Conservation (phyloP, 2,113 vertebrate genomes). For the Ptychochromis oligacanthus region DNA sequence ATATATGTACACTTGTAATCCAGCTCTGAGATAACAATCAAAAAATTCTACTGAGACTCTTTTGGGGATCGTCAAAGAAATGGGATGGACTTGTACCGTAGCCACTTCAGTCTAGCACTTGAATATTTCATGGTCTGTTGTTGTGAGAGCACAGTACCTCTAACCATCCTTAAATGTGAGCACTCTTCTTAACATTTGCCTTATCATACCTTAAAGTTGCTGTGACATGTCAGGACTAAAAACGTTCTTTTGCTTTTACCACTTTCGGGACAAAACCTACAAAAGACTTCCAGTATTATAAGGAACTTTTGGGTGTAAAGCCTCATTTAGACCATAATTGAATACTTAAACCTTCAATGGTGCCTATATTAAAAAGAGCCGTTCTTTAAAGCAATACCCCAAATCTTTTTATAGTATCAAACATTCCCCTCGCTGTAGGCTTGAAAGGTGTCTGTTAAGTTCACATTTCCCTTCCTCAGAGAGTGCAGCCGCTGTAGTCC, state of each 20-base stretch:
- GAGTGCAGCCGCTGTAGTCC: background rate
- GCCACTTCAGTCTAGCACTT: slow-evolving; percentile 40
- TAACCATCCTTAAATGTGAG: slow-evolving; percentile 34
- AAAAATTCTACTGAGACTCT: slow-evolving; percentile 17
- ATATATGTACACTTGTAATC: background rate
- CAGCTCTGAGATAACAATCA: slow-evolving; percentile 27
- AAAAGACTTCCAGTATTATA: background rate
- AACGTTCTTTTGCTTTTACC: background rate
- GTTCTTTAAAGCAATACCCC: background rate
- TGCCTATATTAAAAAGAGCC: background rate
- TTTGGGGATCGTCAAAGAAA: slow-evolving; percentile 39
- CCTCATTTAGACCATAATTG: background rate
- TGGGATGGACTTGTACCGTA: slow-evolving; percentile 21
- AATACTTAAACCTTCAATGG: background rate
- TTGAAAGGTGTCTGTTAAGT: slow-evolving; percentile 9
- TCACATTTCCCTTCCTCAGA: background rate
- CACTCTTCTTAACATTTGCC: slow-evolving; percentile 8
- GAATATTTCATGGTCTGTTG: slow-evolving; percentile 69
- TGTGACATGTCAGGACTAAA: background rate
- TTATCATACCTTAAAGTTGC: background rate
- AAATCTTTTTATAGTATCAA: background rate
- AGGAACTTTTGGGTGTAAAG: background rate
- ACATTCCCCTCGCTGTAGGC: background rate
- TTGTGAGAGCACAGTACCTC: slow-evolving; percentile 32
- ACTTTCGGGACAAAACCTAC: background rate